Evolutionary conservation across 1,140 invertebrate species (phyloP).

Genomic region (Drosophila biarmipes): DNA sequence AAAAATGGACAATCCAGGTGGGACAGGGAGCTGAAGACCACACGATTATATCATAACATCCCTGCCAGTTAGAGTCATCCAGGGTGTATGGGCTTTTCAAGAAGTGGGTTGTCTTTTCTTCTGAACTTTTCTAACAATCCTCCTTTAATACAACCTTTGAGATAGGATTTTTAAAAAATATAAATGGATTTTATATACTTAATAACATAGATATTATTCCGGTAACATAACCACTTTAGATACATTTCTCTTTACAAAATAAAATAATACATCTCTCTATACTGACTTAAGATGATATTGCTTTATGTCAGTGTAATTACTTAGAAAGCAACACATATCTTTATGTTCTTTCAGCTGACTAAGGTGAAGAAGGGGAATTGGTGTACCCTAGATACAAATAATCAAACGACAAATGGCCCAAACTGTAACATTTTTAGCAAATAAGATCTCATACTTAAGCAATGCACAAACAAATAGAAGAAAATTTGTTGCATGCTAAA

Average conservation of each 20-base stretch:
- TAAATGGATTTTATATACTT: no score
- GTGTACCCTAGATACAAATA: background rate
- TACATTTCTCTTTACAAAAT: no score
- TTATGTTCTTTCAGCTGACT: no score
- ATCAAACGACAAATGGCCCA: background rate
- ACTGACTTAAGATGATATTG: no score
- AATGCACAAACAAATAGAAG: conserved; percentile 8
- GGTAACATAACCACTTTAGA: no score
- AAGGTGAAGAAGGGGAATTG: no score
- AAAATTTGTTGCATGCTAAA: conserved; percentile 3
- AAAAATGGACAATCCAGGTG: conserved; percentile 13
- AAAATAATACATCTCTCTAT: no score
- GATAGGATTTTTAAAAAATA: no score
- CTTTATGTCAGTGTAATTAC: no score
- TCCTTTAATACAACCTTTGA: no score
- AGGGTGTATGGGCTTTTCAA: background rate
- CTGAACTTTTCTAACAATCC: background rate
- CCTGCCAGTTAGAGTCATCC: conserved; percentile 9
- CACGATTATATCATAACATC: background rate
- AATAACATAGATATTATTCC: no score
- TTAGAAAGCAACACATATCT: no score
- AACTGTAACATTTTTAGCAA: conserved; percentile 5
- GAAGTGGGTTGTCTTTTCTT: background rate
- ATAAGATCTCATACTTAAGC: conserved; percentile 9
- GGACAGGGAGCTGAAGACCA: background rate